Percentiles rank a stretch among this genome's conserved stretches.
Conservation (phyloP, 2,113 vertebrate species). For the Puntigrus tetrazona region DNA sequence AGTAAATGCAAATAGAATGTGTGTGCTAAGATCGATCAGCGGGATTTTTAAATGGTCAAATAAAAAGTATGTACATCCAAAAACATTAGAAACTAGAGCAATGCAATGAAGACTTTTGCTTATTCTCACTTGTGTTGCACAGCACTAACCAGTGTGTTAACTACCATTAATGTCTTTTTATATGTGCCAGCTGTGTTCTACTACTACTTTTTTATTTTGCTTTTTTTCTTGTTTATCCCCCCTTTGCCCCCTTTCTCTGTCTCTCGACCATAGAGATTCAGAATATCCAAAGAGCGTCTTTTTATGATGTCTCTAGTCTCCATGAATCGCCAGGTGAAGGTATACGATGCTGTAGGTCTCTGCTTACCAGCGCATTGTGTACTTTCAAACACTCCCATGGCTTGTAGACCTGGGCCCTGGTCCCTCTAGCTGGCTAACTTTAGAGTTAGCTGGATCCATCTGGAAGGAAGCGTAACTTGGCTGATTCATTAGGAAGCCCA, state of each 20-base stretch:
- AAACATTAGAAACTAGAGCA: neutral
- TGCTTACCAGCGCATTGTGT: slow-evolving; percentile 70
- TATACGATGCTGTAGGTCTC: slow-evolving; percentile 77
- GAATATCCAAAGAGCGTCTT: slow-evolving; percentile 98
- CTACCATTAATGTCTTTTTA: slow-evolving; percentile 13
- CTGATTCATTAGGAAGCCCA: neutral
- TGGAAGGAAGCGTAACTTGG: neutral
- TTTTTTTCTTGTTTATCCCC: slow-evolving; percentile 62
- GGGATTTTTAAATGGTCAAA: neutral
- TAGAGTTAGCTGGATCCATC: slow-evolving; percentile 38
- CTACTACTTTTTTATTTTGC: slow-evolving; percentile 75
- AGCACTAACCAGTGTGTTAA: slow-evolving; percentile 60
- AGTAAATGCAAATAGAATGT: neutral
- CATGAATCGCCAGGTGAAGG: slow-evolving; percentile 97
- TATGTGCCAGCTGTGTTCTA: slow-evolving; percentile 74
- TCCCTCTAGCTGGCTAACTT: slow-evolving; percentile 36
- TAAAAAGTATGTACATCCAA: neutral
- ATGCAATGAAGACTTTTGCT: slow-evolving; percentile 22
- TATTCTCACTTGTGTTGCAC: slow-evolving; percentile 32
- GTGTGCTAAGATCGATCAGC: neutral
- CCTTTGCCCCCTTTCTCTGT: slow-evolving; percentile 71
- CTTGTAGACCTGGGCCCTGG: slow-evolving; percentile 79
- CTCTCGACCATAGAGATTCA: slow-evolving; percentile 95
- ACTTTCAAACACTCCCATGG: slow-evolving; percentile 74
- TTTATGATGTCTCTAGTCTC: slow-evolving; percentile 99